These are phyloP conservation scores for Cosmia pyralina DNA, from an alignment of 2,888 invertebrate species.

Conservation along the genomic window DNA sequence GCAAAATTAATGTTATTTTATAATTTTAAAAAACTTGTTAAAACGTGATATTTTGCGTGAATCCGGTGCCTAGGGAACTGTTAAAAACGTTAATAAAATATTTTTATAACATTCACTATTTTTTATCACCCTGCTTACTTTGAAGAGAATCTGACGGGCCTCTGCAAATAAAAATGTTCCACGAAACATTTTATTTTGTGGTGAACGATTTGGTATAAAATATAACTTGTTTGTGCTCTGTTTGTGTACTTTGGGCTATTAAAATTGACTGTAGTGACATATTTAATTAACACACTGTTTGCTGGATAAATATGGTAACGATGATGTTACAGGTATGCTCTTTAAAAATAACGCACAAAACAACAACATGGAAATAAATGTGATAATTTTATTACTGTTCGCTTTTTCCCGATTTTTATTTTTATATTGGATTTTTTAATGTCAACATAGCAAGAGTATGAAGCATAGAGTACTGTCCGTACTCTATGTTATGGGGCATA, in stretches of 20 bases:
- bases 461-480: no score
- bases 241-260: constrained; percentile 21
- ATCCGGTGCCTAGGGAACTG: constrained; percentile 63
- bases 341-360: not conserved
- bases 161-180: constrained; percentile 34
- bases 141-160: constrained; percentile 9
- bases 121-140: constrained; percentile 49
- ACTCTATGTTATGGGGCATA: no score
- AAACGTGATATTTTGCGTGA: constrained; percentile 67
- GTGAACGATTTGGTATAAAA: constrained; percentile 14
- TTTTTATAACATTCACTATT: constrained; percentile 59
- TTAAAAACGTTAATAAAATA: constrained; percentile 66
- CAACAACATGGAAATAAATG: not conserved
- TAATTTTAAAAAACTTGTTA: constrained; percentile 24
- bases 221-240: constrained; percentile 26
- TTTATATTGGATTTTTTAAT: not conserved
- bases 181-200: constrained; percentile 28
- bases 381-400: not conserved
- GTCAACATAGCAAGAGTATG: not conserved
- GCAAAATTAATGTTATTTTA: constrained; percentile 19
- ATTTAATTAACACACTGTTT: constrained; percentile 20
- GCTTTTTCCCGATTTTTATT: not conserved
- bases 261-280: constrained; percentile 21
- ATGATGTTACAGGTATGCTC: not conserved
- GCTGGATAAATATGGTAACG: constrained; percentile 9